Percentiles rank a stretch among this genome's conserved stretches.
Evolutionary conservation across 2,888 invertebrate species (phyloP).

Genomic region (Cephonodes hylas): DNA sequence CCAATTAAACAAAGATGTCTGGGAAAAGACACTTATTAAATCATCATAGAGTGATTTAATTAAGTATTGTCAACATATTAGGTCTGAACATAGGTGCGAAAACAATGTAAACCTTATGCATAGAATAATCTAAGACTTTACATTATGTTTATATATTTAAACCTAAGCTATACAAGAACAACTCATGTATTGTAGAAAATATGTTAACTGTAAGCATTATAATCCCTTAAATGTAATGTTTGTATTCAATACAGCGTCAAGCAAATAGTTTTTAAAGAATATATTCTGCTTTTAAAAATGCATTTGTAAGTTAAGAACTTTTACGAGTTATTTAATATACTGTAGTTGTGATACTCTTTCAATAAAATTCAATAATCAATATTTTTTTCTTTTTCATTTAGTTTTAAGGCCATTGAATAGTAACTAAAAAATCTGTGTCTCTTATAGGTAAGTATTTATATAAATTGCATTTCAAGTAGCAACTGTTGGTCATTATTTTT

Average conservation of each 20-base stretch:
- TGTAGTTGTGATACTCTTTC: slow-evolving; percentile 5
- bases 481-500: too few species aligned
- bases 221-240: not conserved
- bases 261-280: not conserved
- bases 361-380: slow-evolving; percentile 15
- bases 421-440: too few species aligned
- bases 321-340: slow-evolving; percentile 9
- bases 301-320: not conserved
- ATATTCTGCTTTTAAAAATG: not conserved
- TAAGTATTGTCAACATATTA: not conserved
- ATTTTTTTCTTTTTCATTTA: too few species aligned
- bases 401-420: too few species aligned
- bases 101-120: not conserved
- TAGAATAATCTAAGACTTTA: too few species aligned
- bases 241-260: not conserved
- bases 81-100: not conserved
- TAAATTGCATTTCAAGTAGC: too few species aligned
- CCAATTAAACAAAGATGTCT: too few species aligned
- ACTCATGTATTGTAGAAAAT: not conserved
- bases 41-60: too few species aligned
- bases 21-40: too few species aligned
- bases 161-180: not conserved
- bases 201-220: not conserved
- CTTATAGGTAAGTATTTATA: too few species aligned
- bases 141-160: not conserved